Base-by-base conservation (phyloP, 1,140 invertebrate genomes). In the Sitophilus oryzae region DNA sequence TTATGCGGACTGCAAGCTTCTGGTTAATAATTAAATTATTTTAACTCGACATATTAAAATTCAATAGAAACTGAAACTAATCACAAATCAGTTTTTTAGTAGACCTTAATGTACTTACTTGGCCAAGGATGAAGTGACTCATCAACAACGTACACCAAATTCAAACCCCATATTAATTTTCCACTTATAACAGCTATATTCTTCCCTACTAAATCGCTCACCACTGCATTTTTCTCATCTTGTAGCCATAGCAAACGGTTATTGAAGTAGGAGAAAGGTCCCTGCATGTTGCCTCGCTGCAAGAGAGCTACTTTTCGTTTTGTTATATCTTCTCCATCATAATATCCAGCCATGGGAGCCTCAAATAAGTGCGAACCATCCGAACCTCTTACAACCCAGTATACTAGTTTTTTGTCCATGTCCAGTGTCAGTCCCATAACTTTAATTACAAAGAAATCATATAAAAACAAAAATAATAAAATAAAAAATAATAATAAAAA, bases 371-470 rank as follows among this genome's bases (percentile, higher is more conserved):
- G 80, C 0, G 85, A 87, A n/a, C 83, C 82, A 64, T 86, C 82
- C 52, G 82, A 81, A 48, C 85, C 86, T 52, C 84, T 71, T 0
- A 90, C 82, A 18, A 90, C 80, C 87, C 88, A 92, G 66, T 88
- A 93, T 1, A 93, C 71, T 47, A 79, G 77, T 62, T 82, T 79
- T 48, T 82, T 78, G 58, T 86, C 79, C 1, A 85, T 75, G 66
- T 94, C 90, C 38, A 93, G 69, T 0, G 89, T 87, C 19, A 95
- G 73, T 3, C 89, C 88, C 78, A 85, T 84, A 0, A 93, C 88
- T 84, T n/a, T n/a, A n/a, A n/a, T n/a, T n/a, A n/a, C n/a, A n/a
- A n/a, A n/a, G n/a, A n/a, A n/a, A n/a, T n/a, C n/a, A n/a, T n/a
- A n/a, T n/a, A n/a, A n/a, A n/a, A n/a, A n/a, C n/a, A n/a, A 61